Conservation (phyloP, 2,797 vertebrate species). For the Prunella strophiata region DNA sequence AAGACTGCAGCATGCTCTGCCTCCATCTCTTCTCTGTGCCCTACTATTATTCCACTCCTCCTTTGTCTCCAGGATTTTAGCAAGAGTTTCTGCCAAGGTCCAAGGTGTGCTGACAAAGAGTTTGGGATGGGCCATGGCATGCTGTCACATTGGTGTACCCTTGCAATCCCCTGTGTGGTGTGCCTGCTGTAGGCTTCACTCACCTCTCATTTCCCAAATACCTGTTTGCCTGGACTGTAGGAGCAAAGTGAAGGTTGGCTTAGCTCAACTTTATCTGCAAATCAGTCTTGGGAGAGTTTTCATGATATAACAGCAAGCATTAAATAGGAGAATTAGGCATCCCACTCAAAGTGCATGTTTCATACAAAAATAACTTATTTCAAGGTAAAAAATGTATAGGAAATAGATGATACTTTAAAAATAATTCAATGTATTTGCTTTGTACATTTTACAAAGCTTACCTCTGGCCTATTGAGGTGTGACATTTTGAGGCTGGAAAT, state of each 20-base stretch:
- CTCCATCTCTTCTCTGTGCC: background rate
- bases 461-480: background rate
- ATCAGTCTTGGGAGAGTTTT: background rate
- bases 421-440: background rate
- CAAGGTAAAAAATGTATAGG: background rate
- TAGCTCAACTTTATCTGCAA: background rate
- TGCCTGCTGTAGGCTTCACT: background rate
- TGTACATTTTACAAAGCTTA: background rate
- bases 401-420: background rate
- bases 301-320: background rate
- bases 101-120: background rate
- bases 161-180: background rate
- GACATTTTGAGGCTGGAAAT: background rate
- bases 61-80: background rate
- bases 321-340: background rate
- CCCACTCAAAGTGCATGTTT: background rate
- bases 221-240: background rate
- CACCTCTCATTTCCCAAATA: background rate
- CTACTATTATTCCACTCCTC: background rate
- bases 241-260: background rate
- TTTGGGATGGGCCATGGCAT: background rate
- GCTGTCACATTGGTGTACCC: background rate
- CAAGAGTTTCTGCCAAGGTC: background rate
- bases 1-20: background rate
- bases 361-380: background rate